Evolutionary conservation across 2,888 invertebrate species (phyloP), one percentile per base, ranked within the genome.

Genomic region (Luperina nickerlii): DNA sequence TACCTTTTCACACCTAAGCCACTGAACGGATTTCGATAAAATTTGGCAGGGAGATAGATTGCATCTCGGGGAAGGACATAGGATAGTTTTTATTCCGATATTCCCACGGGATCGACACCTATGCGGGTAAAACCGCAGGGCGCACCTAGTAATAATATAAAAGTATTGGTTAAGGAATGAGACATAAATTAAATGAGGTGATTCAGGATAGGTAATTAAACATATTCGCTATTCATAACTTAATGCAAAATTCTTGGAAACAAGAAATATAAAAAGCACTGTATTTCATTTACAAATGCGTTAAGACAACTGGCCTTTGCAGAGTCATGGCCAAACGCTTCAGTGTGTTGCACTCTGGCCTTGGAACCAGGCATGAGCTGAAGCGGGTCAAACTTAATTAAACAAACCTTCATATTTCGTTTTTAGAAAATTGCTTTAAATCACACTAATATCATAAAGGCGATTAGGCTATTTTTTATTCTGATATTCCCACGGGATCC

Each of bases 241-340:
- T 27, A 62, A 5, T 27, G n/a, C n/a, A n/a, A 60, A 62, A 62
- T 74, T 66, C 32, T 38, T 57, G 38, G 66, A 83, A 70, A 74
- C n/a, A 74, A 79, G 70, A 74, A 65, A 42, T 62, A 76, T 83
- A 73, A 72, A 74, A 74, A 65, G 24, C 60, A 20, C 13, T 68
- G 66, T 78, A 76, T 77, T 73, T 87, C 62, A 82, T 82, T 79
- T 87, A 72, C 45, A 76, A 84, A 83, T 74, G 74, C 57, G 15
- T 84, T 85, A 51, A 78, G 76, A 81, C 73, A 73, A 76, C 85
- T 81, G 88, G 84, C 83, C 85, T 86, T 77, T 85, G 79, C 79
- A 84, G 83, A 88, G 89, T 89, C 89, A 89, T 76, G 95, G 95
- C 92, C 94, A 91, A 83, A 86, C 79, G 84, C 82, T 88, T 84